Conservation (phyloP, 2,888 invertebrate genomes). For the Netelia inedita region DNA sequence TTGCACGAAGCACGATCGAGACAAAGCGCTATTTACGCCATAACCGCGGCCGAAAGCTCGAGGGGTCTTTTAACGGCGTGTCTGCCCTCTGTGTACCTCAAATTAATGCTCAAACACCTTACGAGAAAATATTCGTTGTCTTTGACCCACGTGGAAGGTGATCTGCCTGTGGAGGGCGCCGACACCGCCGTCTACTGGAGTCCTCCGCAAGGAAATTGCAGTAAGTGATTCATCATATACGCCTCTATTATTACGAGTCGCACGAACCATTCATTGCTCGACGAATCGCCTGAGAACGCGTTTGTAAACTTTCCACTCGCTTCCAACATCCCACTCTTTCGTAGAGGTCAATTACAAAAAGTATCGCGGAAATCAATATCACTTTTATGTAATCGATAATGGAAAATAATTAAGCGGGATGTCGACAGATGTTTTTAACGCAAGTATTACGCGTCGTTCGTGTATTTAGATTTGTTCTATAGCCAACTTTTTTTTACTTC, state of each 20-base stretch:
- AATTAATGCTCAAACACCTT: slow-evolving; percentile 88
- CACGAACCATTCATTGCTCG: not conserved
- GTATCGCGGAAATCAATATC: too few species aligned
- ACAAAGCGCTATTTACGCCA: slow-evolving; percentile 86
- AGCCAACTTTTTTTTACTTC: too few species aligned
- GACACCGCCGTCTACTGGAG: slow-evolving; percentile 90
- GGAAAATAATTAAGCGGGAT: too few species aligned
- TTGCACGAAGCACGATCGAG: slow-evolving; percentile 84
- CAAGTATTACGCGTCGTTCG: too few species aligned
- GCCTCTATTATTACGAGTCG: slow-evolving; percentile 4
- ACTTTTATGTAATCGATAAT: too few species aligned
- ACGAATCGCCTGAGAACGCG: not conserved
- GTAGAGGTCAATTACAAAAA: too few species aligned
- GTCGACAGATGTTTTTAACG: too few species aligned
- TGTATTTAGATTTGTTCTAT: too few species aligned
- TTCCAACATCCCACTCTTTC: too few species aligned
- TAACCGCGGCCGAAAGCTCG: slow-evolving; percentile 86
- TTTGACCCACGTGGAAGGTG: slow-evolving; percentile 87
- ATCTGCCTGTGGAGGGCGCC: slow-evolving; percentile 89
- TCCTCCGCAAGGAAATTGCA: slow-evolving; percentile 92
- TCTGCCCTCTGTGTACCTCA: slow-evolving; percentile 87
- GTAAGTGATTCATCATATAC: slow-evolving; percentile 86
- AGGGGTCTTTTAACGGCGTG: slow-evolving; percentile 88
- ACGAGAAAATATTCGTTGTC: slow-evolving; percentile 90
- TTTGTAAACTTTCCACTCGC: too few species aligned